Evolutionary conservation across 2,797 vertebrate genomes (phyloP).

Genomic region (Paguma larvata): DNA sequence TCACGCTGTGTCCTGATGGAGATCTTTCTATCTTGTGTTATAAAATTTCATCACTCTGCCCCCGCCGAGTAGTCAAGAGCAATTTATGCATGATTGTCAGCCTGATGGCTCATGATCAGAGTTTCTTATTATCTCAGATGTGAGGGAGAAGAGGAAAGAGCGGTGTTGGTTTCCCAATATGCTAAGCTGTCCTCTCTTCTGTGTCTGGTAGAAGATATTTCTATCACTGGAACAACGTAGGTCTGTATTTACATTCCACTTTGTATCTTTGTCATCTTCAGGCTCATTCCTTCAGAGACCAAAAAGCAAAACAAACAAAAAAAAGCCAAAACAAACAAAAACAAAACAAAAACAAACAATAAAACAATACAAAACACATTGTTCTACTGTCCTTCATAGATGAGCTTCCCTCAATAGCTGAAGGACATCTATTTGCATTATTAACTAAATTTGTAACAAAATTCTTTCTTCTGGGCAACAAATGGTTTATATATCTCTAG

Average conservation of each 20-base stretch:
- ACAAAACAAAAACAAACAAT: no score
- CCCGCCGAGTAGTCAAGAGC: background rate
- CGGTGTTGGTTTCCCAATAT: background rate
- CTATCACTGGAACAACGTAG: background rate
- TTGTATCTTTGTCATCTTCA: background rate
- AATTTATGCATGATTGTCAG: conserved; percentile 2
- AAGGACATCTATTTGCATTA: conserved; percentile 62
- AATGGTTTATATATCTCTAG: conserved; percentile 4
- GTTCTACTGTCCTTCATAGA: conserved; percentile 38
- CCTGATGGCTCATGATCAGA: background rate
- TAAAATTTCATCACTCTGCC: conserved; percentile 29
- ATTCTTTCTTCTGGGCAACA: conserved; percentile 62
- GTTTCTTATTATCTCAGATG: background rate
- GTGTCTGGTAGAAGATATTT: background rate
- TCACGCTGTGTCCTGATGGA: background rate
- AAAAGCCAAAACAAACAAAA: no score
- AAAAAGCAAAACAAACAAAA: background rate
- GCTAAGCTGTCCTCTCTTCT: conserved; percentile 42
- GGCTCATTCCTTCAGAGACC: conserved; percentile 55
- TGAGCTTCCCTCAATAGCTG: background rate
- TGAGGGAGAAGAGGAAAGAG: conserved; percentile 5
- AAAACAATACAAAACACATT: background rate
- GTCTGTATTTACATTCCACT: background rate
- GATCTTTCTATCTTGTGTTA: background rate
- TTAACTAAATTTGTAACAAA: conserved; percentile 67